Evolutionary conservation across 2,797 vertebrate genomes (phyloP).

Genomic region (Ctenopoma multispine): DNA sequence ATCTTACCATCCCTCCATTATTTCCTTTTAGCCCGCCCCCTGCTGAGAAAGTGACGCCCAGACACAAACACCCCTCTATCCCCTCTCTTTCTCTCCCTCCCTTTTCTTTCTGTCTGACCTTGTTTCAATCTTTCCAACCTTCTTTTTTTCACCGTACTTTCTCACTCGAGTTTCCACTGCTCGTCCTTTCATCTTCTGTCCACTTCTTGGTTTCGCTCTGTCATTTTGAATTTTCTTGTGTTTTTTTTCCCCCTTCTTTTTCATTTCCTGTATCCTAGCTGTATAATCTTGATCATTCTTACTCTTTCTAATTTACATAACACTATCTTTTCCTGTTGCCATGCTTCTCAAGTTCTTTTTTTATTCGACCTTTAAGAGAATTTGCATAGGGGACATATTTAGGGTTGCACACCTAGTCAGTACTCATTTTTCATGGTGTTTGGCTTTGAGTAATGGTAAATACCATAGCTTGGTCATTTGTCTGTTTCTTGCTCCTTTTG

Average conservation of each 20-base stretch:
- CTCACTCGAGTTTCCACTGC: constrained; percentile 64
- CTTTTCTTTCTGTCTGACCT: constrained; percentile 79
- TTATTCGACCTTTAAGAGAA: constrained; percentile 85
- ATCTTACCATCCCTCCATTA: constrained; percentile 69
- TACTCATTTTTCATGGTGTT: constrained; percentile 83
- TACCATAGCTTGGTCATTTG: constrained; percentile 79
- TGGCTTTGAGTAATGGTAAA: constrained; percentile 85
- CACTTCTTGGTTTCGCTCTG: constrained; percentile 80
- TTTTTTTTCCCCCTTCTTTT: constrained; percentile 53
- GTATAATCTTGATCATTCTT: constrained; percentile 72
- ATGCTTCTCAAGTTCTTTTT: constrained; percentile 71
- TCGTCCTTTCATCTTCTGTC: constrained; percentile 75
- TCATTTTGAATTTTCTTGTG: constrained; percentile 73
- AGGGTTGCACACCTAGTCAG: constrained; percentile 80
- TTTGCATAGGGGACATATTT: constrained; percentile 86
- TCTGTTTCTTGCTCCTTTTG: constrained; percentile 75
- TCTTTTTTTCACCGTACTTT: constrained; percentile 62
- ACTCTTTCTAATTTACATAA: constrained; percentile 74
- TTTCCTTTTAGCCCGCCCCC: constrained; percentile 79
- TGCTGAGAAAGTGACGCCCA: constrained; percentile 78
- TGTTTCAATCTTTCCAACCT: constrained; percentile 77
- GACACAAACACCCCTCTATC: constrained; percentile 75
- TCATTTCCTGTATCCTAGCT: constrained; percentile 73
- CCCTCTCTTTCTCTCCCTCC: constrained; percentile 60
- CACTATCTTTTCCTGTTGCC: constrained; percentile 76